phyloP scores from a whole-genome alignment of 2,888 invertebrate species.

The Poecilobothrus nobilitatus region DNA sequence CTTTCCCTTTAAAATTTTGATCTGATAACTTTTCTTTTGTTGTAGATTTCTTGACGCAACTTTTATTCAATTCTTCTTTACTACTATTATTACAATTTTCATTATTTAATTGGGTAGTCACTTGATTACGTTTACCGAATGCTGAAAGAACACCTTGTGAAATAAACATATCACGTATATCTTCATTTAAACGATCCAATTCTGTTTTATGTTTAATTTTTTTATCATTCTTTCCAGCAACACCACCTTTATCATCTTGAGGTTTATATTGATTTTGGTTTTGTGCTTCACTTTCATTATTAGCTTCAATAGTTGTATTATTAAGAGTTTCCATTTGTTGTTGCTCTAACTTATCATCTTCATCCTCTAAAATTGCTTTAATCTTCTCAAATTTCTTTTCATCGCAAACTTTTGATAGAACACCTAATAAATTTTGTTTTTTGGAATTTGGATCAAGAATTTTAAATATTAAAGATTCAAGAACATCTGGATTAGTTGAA shows the following conservation, averaged over 20 bases:
- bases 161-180: constrained; percentile 58
- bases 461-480: constrained; percentile 30
- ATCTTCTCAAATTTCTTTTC: constrained; percentile 29
- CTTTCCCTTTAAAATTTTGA: not conserved
- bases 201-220: constrained; percentile 39
- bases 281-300: not conserved
- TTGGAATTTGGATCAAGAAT: constrained; percentile 29
- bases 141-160: constrained; percentile 52
- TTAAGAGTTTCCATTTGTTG: constrained; percentile 12
- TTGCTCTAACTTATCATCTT: constrained; percentile 19
- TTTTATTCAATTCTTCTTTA: constrained; percentile 7
- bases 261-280: constrained; percentile 18
- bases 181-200: constrained; percentile 54
- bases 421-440: constrained; percentile 26
- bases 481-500: constrained; percentile 22
- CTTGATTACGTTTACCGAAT: constrained; percentile 40
- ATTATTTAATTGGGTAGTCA: not conserved
- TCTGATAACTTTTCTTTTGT: not conserved
- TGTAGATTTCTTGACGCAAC: not conserved
- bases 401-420: constrained; percentile 30
- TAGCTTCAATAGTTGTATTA: constrained; percentile 5
- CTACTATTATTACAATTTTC: not conserved
- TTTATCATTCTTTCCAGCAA: constrained; percentile 28
- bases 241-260: constrained; percentile 15
- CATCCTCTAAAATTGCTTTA: constrained; percentile 26